Base-by-base conservation (phyloP, 2,113 vertebrate genomes). In the Hipposideros armiger region DNA sequence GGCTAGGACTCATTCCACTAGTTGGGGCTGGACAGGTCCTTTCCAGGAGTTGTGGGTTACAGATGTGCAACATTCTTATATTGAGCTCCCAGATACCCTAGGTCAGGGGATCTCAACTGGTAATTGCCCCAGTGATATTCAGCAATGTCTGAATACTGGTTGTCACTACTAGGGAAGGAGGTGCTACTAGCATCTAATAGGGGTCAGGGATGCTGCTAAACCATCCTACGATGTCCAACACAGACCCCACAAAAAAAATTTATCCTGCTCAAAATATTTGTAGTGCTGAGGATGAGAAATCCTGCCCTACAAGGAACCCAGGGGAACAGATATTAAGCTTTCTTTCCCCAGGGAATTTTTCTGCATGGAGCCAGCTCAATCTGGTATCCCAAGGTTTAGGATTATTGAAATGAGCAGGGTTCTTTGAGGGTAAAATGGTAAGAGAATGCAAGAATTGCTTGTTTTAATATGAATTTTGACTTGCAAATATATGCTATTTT, bases 401-500 rank as follows among this genome's bases (percentile, higher is more conserved):
- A 60, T 67, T 87, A 56, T 73, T 32, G 56, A 92, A 85, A 93
- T 20, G 14, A 42, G 24, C 45, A 89, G 11, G 0, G 3, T 73
- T 90, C 36, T 88, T 62, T 85, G 36, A 64, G 73, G 54, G 56
- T 62, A 7, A 60, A 95, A 85, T 9, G 2, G 32, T 92, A 87
- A 24, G 72, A 60, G 24, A 92, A 84, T 20, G 28, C 47, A 73
- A 74, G 88, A 45, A 87, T 7, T 40, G 7, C 52, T 62, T 91
- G 45, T 77, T 93, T 90, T 69, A 54, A 74, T 52, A 50, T 50
- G 28, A 91, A 89, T 87, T 90, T 84, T 76, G 76, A 94, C 80
- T 95, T 96, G 85, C 17, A 90, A 97, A 94, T 42, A 58, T 32
- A 74, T 77, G 50, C 69, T 69, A 69, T 83, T 94, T 95, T 91